Evolutionary conservation across 1,140 invertebrate genomes (phyloP).

Genomic region (Mesaphorura yosii): DNA sequence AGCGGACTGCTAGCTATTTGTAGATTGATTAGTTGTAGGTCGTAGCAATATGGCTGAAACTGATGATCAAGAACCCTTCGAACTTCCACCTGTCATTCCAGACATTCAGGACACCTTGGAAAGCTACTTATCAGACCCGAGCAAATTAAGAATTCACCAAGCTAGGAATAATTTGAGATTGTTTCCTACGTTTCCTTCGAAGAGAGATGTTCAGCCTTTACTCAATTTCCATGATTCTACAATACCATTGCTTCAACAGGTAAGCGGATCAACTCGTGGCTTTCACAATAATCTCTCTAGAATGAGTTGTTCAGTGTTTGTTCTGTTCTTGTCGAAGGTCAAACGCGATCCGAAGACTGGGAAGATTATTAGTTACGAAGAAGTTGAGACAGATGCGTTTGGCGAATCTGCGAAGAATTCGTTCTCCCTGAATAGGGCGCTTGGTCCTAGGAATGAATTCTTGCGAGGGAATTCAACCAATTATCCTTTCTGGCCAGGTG

Average conservation of each 20-base stretch:
- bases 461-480: conserved; percentile 57
- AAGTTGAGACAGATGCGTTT: conserved; percentile 48
- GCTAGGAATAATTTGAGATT: conserved; percentile 37
- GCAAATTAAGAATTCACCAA: conserved; percentile 52
- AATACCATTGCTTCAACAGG: conserved; percentile 11
- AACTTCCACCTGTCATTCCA: conserved; percentile 45
- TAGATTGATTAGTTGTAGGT: too few species aligned
- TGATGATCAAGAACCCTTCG: too few species aligned
- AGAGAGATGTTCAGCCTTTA: too few species aligned
- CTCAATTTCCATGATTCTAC: conserved; percentile 12
- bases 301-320: conserved; percentile 14
- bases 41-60: too few species aligned
- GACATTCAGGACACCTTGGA: conserved; percentile 45
- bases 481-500: conserved; percentile 68
- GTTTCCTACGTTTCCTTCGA: too few species aligned
- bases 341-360: conserved; percentile 59
- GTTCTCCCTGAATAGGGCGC: conserved; percentile 55
- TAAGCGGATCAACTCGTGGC: not conserved
- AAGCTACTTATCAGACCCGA: conserved; percentile 47
- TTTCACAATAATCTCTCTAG: not conserved
- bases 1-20: too few species aligned
- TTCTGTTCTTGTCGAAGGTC: too few species aligned
- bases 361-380: conserved; percentile 52
- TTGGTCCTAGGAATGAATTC: conserved; percentile 46
- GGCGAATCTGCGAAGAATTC: conserved; percentile 60